Evolutionary conservation across 2,888 invertebrate species (phyloP).

Genomic region (Micoletzkya japonica): DNA sequence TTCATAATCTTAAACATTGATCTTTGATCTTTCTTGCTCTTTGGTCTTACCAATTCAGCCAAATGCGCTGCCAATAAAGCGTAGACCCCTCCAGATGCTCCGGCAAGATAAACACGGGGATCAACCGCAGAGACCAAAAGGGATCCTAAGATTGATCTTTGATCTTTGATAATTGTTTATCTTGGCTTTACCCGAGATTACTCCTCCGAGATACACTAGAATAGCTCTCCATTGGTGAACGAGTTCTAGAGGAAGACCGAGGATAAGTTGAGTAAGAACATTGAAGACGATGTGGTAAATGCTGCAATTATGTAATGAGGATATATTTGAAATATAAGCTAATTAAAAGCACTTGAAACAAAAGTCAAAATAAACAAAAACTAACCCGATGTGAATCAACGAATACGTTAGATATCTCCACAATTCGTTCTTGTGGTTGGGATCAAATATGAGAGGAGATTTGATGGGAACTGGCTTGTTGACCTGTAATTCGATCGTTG

Average conservation of each 20-base stretch:
- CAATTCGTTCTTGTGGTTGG: conserved; percentile 79
- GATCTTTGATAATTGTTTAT: background rate
- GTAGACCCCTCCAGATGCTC: conserved; percentile 88
- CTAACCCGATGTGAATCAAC: conserved; percentile 66
- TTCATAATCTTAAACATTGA: conserved; percentile 32
- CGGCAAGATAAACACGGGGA: conserved; percentile 75
- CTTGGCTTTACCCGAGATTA: conserved; percentile 66
- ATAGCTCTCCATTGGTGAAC: conserved; percentile 91
- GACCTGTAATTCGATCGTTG: conserved; percentile 62
- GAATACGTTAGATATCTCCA: conserved; percentile 94
- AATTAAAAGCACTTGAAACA: background rate
- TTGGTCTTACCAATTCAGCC: conserved; percentile 73
- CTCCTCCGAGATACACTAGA: conserved; percentile 66
- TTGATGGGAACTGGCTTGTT: conserved; percentile 78
- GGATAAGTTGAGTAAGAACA: conserved; percentile 83
- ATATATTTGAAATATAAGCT: background rate
- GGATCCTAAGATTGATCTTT: conserved; percentile 63
- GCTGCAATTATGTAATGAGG: conserved; percentile 66
- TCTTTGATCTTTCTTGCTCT: background rate
- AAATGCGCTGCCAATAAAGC: conserved; percentile 84
- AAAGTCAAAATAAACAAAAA: background rate
- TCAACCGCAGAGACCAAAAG: conserved; percentile 68
- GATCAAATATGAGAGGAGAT: conserved; percentile 82
- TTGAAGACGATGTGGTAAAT: conserved; percentile 86
- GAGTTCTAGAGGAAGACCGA: conserved; percentile 92